These are phyloP conservation scores for Formica aserva DNA, from an alignment of 2,888 invertebrate species.

Conservation along the genomic window DNA sequence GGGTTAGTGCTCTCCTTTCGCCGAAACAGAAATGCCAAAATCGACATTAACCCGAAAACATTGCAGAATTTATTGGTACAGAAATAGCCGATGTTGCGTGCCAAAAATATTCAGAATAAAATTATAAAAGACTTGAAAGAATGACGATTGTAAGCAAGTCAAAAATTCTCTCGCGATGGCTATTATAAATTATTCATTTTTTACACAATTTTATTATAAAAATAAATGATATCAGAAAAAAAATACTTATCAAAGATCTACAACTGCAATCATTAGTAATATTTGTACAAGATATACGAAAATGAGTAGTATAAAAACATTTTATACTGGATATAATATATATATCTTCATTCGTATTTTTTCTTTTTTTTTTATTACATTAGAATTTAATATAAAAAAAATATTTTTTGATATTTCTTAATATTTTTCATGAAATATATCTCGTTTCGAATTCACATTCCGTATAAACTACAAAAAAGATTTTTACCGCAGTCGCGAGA, in stretches of 20 bases:
- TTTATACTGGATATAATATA: not conserved
- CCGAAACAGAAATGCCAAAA: slow-evolving; percentile 65
- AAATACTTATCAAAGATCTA: not conserved
- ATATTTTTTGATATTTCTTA: not conserved
- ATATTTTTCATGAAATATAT: not conserved
- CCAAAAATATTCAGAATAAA: slow-evolving; percentile 27
- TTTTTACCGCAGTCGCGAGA: not conserved
- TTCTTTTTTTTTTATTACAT: not conserved
- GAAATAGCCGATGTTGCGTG: slow-evolving; percentile 16
- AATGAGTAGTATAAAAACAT: slow-evolving; percentile 2
- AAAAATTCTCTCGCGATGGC: not conserved
- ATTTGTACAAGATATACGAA: not conserved
- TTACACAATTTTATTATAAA: not conserved
- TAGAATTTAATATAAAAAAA: not conserved
- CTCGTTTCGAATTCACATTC: not conserved
- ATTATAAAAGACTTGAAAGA: not conserved
- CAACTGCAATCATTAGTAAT: not conserved
- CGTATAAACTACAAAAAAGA: not conserved
- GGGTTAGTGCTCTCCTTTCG: slow-evolving; percentile 73
- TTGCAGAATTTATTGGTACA: slow-evolving; percentile 18
- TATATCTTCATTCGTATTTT: not conserved
- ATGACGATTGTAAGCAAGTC: not conserved
- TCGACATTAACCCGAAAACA: slow-evolving; percentile 49
- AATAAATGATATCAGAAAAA: not conserved
- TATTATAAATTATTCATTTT: not conserved